Base-by-base conservation (phyloP, 2,888 invertebrate species). In the Tiliacea aurago region DNA sequence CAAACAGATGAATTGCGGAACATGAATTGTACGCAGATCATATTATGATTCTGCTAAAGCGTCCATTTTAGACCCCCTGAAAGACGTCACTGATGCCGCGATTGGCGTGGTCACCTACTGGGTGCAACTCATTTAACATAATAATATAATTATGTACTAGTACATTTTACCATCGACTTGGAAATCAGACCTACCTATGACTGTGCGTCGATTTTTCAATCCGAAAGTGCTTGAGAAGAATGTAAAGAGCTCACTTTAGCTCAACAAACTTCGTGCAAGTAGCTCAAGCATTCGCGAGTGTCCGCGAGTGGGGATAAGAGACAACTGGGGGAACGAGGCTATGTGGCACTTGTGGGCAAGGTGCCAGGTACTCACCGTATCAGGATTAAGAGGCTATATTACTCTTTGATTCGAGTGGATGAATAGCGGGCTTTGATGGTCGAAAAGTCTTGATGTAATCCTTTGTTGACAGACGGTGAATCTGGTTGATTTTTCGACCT, bases 341-440 rank as follows among this genome's bases (percentile, higher is more conserved):
- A 51, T 61, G 33, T 76, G 58, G 43, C 53, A 53, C 73, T 82
- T 28, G 20, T 70, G 70, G 80, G 81, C 83, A 65, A 65, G 37
- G 59, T 74, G 81, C 83, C 83, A 81, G 75, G 41, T 66, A 72
- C 81, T 81, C 66, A 75, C 11, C 37, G 49, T 69, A 80, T 81
- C 64, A 78, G 70, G 73, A 82, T 78, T 73, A 83, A 75, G 58
- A 70, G 68, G 53, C 70, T 68, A 28, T 70, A 62, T 68, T 68
- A 66, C 28, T 68, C 64, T 70, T 70, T 66, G 41, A 59, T 56
- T 78, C 51, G 55, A 62, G 58, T 33, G 49, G n/a, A 53, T 67
- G 62, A 76, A 70, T 58, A 41, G 70, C 62, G 13, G 41, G 47
- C 58, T 81, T 63, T 75, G 28, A 49, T 20, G 69, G 43, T 20